Evolutionary conservation across 2,113 vertebrate species (phyloP), one percentile per base, ranked within the genome.

Genomic region (Muntiacus muntjak): DNA sequence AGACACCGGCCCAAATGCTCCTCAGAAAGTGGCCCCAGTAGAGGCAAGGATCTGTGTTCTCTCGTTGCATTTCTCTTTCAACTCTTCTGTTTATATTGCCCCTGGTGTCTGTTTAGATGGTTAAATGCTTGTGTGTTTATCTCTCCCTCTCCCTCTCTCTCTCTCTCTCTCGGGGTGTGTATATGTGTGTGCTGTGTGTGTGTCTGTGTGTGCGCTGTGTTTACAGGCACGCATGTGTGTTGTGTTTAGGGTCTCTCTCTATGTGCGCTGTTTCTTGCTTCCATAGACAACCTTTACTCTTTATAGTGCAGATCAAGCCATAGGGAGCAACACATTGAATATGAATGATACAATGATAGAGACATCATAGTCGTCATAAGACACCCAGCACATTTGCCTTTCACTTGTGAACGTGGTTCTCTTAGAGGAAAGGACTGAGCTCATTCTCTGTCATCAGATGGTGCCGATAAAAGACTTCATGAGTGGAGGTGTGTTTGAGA

Each of bases 1-100:
- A 26, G 85, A 55, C 47, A 14, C n/a, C 47, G 6, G 16, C 57
- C 30, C 55, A 26, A 16, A 8, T 0, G 19, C 11, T 15, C 58
- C n/a, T 57, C 36, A 45, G 91, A 82, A 87, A 96, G 43, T 23
- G 91, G 40, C 52, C 50, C 86, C 3, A 1, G 36, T 4, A 13
- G 86, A 91, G 86, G 45, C 88, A 71, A 93, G 45, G 74, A 25
- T 87, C 71, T 90, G 30, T 89, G 71, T 87, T 94, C 67, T 82
- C 40, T 83, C 64, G 21, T 30, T 50, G 16, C 16, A 0, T 84
- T 87, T 96, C 40, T 90, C 52, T 93, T 86, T 45, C 17, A 85
- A 5, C 50, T 60, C 71, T 64, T 26, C 1, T 2, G 5, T 74
- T 52, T 43, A 21, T 47, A 0, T 55, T 33, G 21, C 21, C 36